A percentile compares a stretch with the other conserved stretches of the same genome.
Evolutionary conservation across 2,888 invertebrate species (phyloP).

Genomic region (Ametastegia equiseti): DNA sequence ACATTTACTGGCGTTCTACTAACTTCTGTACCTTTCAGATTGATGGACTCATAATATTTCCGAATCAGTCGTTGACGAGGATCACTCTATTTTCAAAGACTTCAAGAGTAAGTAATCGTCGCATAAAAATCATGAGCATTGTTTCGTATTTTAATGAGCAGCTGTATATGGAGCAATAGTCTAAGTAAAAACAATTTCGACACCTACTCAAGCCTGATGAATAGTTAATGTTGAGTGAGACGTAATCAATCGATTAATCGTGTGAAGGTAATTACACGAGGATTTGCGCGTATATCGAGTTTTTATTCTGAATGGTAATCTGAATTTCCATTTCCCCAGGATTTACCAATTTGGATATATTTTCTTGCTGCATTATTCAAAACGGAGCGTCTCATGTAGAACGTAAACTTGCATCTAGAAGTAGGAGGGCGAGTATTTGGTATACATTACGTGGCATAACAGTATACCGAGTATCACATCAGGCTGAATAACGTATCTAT

Average conservation of each 20-base stretch:
- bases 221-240: not conserved
- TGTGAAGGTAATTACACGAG: not conserved
- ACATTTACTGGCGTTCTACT: not conserved
- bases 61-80: not conserved
- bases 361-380: conserved; percentile 18
- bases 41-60: not conserved
- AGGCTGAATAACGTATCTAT: not conserved
- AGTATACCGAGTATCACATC: not conserved
- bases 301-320: conserved; percentile 12
- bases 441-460: conserved; percentile 10
- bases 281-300: not conserved
- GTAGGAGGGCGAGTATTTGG: not conserved
- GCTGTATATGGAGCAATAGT: too few species aligned
- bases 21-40: not conserved
- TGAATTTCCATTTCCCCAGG: conserved; percentile 15
- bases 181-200: too few species aligned
- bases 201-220: not conserved
- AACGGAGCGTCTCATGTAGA: conserved; percentile 5
- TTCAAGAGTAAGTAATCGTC: not conserved
- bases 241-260: not conserved
- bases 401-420: conserved; percentile 12
- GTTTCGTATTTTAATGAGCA: too few species aligned
- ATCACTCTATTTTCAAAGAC: not conserved
- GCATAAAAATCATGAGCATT: not conserved
- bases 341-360: conserved; percentile 8